These are phyloP conservation scores for Doryteuthis pealeii DNA, from an alignment of 1,140 invertebrate species.

Conservation along the genomic window DNA sequence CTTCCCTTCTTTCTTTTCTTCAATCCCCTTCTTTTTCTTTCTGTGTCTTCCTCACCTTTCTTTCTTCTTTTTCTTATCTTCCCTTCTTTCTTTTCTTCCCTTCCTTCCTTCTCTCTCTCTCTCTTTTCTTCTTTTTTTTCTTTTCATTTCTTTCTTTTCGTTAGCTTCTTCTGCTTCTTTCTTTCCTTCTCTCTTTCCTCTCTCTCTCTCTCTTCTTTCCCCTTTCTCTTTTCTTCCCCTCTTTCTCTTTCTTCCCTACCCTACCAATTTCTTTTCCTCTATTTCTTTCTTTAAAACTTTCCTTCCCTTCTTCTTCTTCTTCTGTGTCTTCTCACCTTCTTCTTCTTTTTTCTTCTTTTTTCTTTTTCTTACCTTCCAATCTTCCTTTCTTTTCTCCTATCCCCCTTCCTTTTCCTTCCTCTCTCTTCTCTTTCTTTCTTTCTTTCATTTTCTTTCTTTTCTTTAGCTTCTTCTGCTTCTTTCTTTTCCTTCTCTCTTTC, in stretches of 20 bases:
- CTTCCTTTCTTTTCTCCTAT: neutral
- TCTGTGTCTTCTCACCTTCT: neutral
- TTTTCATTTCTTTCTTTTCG: neutral
- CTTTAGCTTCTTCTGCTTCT: neutral
- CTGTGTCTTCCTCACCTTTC: neutral
- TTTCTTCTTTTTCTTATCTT: too few species aligned
- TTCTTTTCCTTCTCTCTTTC: neutral
- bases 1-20: neutral
- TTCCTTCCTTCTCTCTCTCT: neutral
- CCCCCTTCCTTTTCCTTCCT: neutral
- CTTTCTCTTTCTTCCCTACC: neutral
- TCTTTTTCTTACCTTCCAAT: neutral
- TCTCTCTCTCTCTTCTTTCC: neutral
- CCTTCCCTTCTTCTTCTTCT: neutral
- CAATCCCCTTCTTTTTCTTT: neutral
- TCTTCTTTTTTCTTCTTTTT: neutral
- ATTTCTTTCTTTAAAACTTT: neutral
- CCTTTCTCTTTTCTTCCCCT: neutral
- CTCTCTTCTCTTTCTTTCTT: neutral
- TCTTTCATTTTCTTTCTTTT: neutral
- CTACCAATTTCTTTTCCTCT: neutral
- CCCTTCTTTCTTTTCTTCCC: neutral
- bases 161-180: neutral
- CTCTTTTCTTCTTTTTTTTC: neutral
- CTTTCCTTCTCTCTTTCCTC: neutral